Evolutionary conservation across 2,113 vertebrate genomes (phyloP), one percentile per base, ranked within the genome.

Genomic region (Rhea americana): DNA sequence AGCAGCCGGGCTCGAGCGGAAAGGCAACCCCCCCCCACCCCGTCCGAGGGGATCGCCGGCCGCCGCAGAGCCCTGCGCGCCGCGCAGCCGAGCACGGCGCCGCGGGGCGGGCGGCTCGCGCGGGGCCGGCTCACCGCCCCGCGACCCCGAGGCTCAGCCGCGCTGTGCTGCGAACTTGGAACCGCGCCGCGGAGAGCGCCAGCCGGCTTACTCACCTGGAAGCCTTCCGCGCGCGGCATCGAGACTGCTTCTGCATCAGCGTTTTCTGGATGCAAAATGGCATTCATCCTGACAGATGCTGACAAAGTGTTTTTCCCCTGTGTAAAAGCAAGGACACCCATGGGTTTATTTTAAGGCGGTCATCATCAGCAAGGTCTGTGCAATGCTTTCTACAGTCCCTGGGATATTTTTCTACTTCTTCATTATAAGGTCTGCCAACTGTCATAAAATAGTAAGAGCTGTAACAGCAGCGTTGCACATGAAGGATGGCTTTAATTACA

Each of bases 401-500:
- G 65, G 12, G 28, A 91, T 87, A 81, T 68, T 92, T 80, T 87
- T 77, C 26, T 37, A 37, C 25, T 59, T 8, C 3, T 65, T 88
- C 79, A 24, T 91, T 72, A 13, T 17, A 80, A 85, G 61, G 48
- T 63, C 80, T 87, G 74, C 37, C 56, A 63, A 87, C 30, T 84
- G 73, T 79, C 86, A 41, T 45, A 37, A 71, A 91, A 53, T 19
- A 84, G 80, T 51, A 78, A 91, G 77, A 35, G 28, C 45, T 93
- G 53, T 56, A 91, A 45, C 78, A 84, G 75, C 32, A 90, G 82
- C 43, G 66, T 74, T 86, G 51, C 76, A n/a, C 20, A 11, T 62
- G 87, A 73, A 93, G 80, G 93, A 88, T 82, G 63, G 45, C 48
- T 94, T 94, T 94, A 90, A 94, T 94, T 96, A 87, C 0, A 0